Base-by-base conservation (phyloP, 2,113 vertebrate species). In the Gambusia affinis region DNA sequence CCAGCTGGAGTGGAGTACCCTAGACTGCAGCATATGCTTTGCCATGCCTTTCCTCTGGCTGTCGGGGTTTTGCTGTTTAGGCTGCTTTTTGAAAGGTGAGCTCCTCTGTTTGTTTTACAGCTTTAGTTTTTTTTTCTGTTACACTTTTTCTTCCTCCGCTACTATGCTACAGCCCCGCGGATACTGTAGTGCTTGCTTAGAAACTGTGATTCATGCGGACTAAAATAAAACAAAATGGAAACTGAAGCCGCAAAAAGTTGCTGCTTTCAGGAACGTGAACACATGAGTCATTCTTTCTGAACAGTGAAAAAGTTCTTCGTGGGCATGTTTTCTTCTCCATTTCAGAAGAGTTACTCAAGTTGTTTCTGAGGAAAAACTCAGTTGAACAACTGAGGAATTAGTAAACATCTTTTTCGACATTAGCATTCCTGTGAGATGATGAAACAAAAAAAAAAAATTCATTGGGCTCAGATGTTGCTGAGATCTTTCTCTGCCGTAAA, bases 51-150 rank as follows among this genome's bases (percentile, higher is more conserved):
- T 6, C 92, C 92, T 1, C 71, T 93, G 80, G 88, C 92, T 2
- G 72, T 82, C 14, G 81, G 60, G 0, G 83, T 93, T 22, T 87
- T 91, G 8, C 44, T 91, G 0, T 65, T 93, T 0, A 80, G 92
- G 5, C 61, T 79, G 44, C 39, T 93, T 1, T 93, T 93, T 75
- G 92, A 93, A 64, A 91, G 92, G 92, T 93, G 86, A 81, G 35
- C 14, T 5, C 12, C 44, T 19, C 14, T 19, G 14, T 33, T 61
- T 63, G 28, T 37, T 71, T 2, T 29, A 4, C 0, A 60, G 14
- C 44, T 24, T 10, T 33, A 1, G 4, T 6, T 28, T 12, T 44
- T 39, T 12, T 12, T 70, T 69, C 14, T 35, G 8, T 24, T 51
- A 1, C 12, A 2, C 11, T 4, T 60, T 31, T 57, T 24, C 14